Base-by-base conservation (phyloP, 35 echinoderm and acorn worm species). In the Diadema setosum region DNA sequence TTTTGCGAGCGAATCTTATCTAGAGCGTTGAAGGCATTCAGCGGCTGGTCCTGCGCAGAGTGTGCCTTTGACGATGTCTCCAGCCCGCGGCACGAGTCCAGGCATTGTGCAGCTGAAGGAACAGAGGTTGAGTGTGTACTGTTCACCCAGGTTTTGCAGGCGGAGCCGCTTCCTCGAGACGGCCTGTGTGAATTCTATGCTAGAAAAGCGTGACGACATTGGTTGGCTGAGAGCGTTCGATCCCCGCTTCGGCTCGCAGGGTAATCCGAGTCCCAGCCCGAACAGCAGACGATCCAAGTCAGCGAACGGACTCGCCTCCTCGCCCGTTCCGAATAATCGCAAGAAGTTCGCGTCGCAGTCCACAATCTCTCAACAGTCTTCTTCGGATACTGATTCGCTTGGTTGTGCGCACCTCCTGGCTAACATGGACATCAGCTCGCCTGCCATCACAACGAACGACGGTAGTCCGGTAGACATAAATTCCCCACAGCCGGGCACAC, bases 141-240 rank as follows among this genome's bases (percentile, higher is more conserved):
- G 88, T 48, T 90, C 88, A 3, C 88, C 88, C 2, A 83, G 55
- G 39, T 90, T 90, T 57, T 90, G 88, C 32, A 24, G 88, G 31
- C 57, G 88, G 8, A 90, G 88, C 40, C 33, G 80, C 12, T 78
- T 35, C 37, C 59, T 90, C 20, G 88, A 90, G 42, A 90, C 55
- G 27, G 88, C 64, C 5, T 42, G 82, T 12, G 88, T 84, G 33
- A 64, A 65, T n/a, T 78, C 73, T 0, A 44, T 44, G 33, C 39
- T 78, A 3, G 88, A 90, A 32, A 90, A 90, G 61, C 39, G 59
- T 32, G 86, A 88, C 86, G 88, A 90, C 39, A 39, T 65, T 16
- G 80, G 88, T 45, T 90, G 88, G 88, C 64, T 84, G 42, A 63
- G 59, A 34, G 88, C 88, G 20, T 90, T 90, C 45, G 81, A 90